Evolutionary conservation across 2,797 vertebrate species (phyloP), one percentile per base, ranked within the genome.

Genomic region (Phataginus tetradactyla): DNA sequence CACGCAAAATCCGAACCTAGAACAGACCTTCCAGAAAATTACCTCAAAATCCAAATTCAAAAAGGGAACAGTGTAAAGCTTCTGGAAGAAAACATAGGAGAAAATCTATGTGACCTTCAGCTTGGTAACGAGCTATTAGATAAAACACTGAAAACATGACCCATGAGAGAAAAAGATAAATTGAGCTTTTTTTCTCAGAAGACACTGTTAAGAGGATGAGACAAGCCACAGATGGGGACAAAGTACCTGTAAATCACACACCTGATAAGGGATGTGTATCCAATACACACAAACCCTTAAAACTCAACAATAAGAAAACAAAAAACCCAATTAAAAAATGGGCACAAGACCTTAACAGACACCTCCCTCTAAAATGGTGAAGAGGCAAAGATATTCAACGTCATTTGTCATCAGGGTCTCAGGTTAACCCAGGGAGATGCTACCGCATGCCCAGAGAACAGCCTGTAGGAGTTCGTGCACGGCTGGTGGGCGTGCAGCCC

Each of bases 341-440:
- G 87, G 32, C 14, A 17, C 23, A 59, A 8, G 68, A 15, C 13
- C 32, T 13, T 17, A 59, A 32, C 0, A 23, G 13, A 37, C 39
- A 1, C 9, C 25, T 9, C 18, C 29, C 53, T 45, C 7, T 5
- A 0, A 27, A 27, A 32, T 2, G 66, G 55, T 53, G 32, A 21
- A 51, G 0, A 12, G 37, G 59, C 64, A 1, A 20, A 66, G 4
- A 27, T 0, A 1, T 1, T 3, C 25, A 1, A 6, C 4, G 0
- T 25, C 23, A 2, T 23, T 21, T 11, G 51, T 20, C 45, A 27
- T 10, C 59, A 25, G 77, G 37, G 18, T 29, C 20, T 34, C 87
- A 11, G 17, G 18, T 4, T 3, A 34, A 12, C 11, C 5, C 42
- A 2, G 12, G 1, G 29, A 29, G 20, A 5, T 4, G 9, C 17